Evolutionary conservation across 2,797 vertebrate genomes (phyloP).

Genomic region (Pteronotus mesoamericanus): DNA sequence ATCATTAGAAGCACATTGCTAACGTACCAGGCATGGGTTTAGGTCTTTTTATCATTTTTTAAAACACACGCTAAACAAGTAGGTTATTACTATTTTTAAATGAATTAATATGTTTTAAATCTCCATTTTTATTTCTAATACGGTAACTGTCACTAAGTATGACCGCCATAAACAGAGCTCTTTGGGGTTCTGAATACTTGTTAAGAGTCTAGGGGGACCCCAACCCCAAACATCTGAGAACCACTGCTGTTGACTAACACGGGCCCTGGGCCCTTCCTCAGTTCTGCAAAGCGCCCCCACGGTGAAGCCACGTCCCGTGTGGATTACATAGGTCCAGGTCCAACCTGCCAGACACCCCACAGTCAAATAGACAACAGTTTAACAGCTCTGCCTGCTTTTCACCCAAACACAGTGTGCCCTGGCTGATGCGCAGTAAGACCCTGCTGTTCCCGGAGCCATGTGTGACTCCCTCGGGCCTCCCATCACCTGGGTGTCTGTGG

Average conservation of each 20-base stretch:
- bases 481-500: fast-evolving
- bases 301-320: fast-evolving
- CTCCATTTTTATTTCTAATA: neutral
- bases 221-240: neutral
- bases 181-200: neutral
- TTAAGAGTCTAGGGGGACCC: neutral
- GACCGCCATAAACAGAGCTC: neutral
- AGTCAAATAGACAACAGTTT: neutral
- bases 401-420: neutral
- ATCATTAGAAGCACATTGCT: neutral
- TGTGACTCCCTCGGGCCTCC: neutral
- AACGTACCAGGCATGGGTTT: neutral
- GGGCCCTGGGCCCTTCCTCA: neutral
- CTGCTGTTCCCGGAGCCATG: neutral
- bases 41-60: neutral
- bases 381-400: neutral
- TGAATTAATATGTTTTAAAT: neutral
- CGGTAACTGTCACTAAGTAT: neutral
- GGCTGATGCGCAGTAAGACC: too few species aligned
- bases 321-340: neutral
- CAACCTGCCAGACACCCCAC: neutral
- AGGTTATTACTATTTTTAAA: neutral
- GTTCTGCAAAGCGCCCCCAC: neutral
- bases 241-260: fast-evolving
- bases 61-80: neutral